Evolutionary conservation across 53 echinoderm and acorn worm genomes (phyloP).

Genomic region (Arbacia lixula): DNA sequence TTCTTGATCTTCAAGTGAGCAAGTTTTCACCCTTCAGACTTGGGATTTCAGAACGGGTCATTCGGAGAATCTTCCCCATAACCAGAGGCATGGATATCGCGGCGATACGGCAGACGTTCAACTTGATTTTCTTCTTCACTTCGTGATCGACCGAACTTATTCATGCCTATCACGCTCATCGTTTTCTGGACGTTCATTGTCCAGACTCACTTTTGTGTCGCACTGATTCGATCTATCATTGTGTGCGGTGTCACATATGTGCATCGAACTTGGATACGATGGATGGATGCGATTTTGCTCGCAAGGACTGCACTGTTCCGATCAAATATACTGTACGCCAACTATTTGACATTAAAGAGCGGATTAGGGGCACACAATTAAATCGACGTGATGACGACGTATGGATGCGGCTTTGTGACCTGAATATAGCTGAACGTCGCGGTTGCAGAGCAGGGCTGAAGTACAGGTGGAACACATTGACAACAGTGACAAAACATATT

Average conservation of each 20-base stretch:
- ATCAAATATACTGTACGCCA: not conserved
- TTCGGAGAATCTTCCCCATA: no score
- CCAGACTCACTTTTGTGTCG: no score
- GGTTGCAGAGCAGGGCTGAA: constrained; percentile 12
- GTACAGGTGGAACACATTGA: not conserved
- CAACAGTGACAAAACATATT: not conserved
- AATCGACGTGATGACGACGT: constrained; percentile 7
- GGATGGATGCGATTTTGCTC: not conserved
- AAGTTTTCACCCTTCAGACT: no score
- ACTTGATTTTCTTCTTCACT: no score
- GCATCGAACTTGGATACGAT: no score
- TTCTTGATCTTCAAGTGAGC: no score
- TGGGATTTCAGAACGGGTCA: no score
- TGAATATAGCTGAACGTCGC: constrained; percentile 6
- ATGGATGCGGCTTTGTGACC: constrained; percentile 9
- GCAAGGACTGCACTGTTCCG: not conserved
- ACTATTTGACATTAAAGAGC: constrained; percentile 11
- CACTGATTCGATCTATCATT: no score
- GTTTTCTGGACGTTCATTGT: constrained; percentile 19
- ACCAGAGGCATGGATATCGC: no score
- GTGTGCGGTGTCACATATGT: no score
- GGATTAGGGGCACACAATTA: not conserved
- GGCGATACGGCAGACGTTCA: no score
- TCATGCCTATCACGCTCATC: constrained; percentile 11
- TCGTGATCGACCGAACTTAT: not conserved